Base-by-base conservation (phyloP, 2,888 invertebrate genomes). In the Sarcophaga variegata region DNA sequence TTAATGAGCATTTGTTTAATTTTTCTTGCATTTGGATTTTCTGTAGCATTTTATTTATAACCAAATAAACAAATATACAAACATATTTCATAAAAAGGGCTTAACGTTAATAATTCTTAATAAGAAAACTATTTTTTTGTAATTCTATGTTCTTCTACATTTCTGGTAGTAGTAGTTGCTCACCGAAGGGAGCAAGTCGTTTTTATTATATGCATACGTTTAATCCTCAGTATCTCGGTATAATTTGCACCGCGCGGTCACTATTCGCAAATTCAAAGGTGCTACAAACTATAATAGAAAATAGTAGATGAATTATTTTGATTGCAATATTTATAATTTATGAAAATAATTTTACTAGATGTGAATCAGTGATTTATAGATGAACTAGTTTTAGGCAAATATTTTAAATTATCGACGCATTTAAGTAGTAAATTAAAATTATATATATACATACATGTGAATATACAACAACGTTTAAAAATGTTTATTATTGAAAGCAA, bases 1-100 rank as follows among this genome's bases (percentile, higher is more conserved):
- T 87, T 87, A 84, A 87, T 87, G 81, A 84, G 81, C 64, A 79
- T 78, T 71, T 78, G 76, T 72, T 81, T 77, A 77, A 62, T 66
- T 54, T 62, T 71, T 72, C 17, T 67, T 60, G 11, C 25, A 77
- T 77, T 76, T 72, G 47, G 83, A 45, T 37, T 25, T 25, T 77
- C 20, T 69, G n/a, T 49, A 70, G 22, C 70, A 77, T 64, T 76
- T 62, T 62, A 62, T 67, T 66, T 60, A 81, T 49, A n/a, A 66
- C 25, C 66, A 74, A 70, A 25, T 22, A 69, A 22, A 10, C n/a
- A 70, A 5, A 6, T 59, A 69, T 20, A 27, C 54, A 17, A 67
- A 14, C 25, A 25, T 14, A 14, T 8, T 20, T 60, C 20, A 71
- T 64, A 59, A 76, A 81, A 86, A 86, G 86, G 86, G 86, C 86